A percentile compares a stretch with the other conserved stretches of the same genome.
phyloP scores from a whole-genome alignment of 2,113 vertebrate species.

The Crotalus horridus region DNA sequence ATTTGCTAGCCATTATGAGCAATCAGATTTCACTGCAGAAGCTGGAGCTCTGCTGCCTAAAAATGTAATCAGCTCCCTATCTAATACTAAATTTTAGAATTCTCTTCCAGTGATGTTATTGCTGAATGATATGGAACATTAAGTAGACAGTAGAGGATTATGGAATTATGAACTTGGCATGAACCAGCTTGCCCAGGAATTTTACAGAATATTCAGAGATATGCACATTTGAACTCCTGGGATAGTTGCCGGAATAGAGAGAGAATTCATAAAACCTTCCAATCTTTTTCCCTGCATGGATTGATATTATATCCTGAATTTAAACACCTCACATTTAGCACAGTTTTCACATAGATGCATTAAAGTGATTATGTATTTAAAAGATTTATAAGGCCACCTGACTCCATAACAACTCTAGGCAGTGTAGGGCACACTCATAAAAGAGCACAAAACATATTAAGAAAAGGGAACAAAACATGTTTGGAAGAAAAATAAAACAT shows the following conservation, averaged over 20 bases:
- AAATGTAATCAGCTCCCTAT: constrained; percentile 13
- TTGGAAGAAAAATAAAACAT: neutral
- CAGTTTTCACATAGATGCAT: neutral
- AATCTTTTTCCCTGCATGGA: neutral
- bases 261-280: neutral
- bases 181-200: neutral
- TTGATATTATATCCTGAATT: neutral
- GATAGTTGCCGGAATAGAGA: neutral
- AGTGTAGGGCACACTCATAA: neutral
- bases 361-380: neutral
- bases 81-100: neutral
- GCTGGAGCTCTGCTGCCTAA: neutral
- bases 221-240: neutral
- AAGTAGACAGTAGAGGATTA: neutral
- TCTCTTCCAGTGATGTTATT: neutral
- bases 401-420: neutral
- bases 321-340: neutral
- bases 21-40: constrained; percentile 14
- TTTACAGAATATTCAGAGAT: neutral
- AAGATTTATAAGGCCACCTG: neutral
- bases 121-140: constrained; percentile 1
- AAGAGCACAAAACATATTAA: neutral
- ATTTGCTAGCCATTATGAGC: constrained; percentile 24
- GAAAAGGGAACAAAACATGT: neutral
- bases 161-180: neutral